These are phyloP conservation scores for Falco novaeseelandiae DNA, from an alignment of 2,797 vertebrate species.

Conservation along the genomic window DNA sequence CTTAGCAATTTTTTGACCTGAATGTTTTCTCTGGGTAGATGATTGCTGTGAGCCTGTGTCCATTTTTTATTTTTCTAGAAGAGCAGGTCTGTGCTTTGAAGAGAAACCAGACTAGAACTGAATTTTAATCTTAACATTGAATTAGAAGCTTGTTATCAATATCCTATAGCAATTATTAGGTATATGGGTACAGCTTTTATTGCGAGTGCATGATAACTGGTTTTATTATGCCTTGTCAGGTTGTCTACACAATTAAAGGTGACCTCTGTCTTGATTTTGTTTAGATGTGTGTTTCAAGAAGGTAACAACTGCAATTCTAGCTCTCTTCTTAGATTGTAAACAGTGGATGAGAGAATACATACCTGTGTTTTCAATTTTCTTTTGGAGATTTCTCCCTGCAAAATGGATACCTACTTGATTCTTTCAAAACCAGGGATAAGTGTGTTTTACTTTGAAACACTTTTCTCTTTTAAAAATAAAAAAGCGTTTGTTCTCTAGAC, in stretches of 20 bases:
- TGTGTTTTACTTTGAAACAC: not conserved
- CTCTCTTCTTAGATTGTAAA: not conserved
- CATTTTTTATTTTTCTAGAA: conserved; percentile 22
- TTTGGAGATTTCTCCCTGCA: not conserved
- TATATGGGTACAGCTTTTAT: not conserved
- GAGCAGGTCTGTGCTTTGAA: conserved; percentile 16
- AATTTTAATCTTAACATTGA: not conserved
- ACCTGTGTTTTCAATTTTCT: not conserved
- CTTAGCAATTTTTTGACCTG: conserved; percentile 39
- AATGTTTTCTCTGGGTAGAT: conserved; percentile 26
- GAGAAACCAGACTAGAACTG: not conserved
- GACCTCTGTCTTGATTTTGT: not conserved
- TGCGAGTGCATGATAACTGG: not conserved
- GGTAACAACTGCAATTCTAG: not conserved
- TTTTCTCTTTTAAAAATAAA: not conserved
- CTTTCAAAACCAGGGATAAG: not conserved
- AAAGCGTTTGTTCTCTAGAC: not conserved
- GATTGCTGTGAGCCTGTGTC: conserved; percentile 37
- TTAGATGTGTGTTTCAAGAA: not conserved
- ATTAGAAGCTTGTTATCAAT: not conserved
- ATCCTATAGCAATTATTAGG: not conserved
- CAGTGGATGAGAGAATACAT: not conserved
- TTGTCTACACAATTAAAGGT: not conserved
- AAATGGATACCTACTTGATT: not conserved
- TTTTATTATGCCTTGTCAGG: not conserved